These are phyloP conservation scores for Elysia crispata DNA, from an alignment of 2,888 invertebrate genomes.

Conservation along the genomic window DNA sequence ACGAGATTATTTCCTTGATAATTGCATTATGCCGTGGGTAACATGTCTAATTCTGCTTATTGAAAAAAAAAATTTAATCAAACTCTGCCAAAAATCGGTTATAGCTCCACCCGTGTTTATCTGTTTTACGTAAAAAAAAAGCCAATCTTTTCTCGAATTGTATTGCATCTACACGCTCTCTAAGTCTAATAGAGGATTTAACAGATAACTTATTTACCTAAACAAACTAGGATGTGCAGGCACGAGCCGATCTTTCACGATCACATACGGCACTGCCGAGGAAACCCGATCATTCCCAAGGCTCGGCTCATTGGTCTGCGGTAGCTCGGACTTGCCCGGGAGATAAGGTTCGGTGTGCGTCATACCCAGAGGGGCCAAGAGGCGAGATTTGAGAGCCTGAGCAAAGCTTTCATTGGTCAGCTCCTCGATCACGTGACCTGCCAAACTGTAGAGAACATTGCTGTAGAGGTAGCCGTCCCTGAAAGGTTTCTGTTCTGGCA, in stretches of 20 bases:
- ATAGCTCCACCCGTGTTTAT: no score
- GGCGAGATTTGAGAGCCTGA: conserved; percentile 17
- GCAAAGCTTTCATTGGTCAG: conserved; percentile 42
- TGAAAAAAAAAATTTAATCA: no score
- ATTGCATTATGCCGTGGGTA: no score
- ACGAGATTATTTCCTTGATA: no score
- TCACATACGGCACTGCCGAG: conserved; percentile 33
- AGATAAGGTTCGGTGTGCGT: not conserved
- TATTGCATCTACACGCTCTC: no score
- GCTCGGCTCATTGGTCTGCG: not conserved
- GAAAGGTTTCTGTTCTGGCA: conserved; percentile 47
- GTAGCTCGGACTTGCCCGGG: not conserved
- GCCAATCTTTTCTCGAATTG: no score
- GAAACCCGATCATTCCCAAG: no score
- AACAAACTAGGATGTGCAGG: conserved; percentile 15
- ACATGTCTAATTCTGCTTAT: no score
- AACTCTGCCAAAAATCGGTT: no score
- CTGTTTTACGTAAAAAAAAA: no score
- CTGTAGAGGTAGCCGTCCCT: conserved; percentile 60
- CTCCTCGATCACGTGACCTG: conserved; percentile 60
- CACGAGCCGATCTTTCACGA: conserved; percentile 7
- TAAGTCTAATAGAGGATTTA: no score
- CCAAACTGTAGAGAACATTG: conserved; percentile 65
- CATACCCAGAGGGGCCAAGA: conserved; percentile 41
- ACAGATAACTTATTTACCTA: conserved; percentile 16